Evolutionary conservation across 2,797 vertebrate species (phyloP).

Genomic region (Pseudochaenichthys georgianus): DNA sequence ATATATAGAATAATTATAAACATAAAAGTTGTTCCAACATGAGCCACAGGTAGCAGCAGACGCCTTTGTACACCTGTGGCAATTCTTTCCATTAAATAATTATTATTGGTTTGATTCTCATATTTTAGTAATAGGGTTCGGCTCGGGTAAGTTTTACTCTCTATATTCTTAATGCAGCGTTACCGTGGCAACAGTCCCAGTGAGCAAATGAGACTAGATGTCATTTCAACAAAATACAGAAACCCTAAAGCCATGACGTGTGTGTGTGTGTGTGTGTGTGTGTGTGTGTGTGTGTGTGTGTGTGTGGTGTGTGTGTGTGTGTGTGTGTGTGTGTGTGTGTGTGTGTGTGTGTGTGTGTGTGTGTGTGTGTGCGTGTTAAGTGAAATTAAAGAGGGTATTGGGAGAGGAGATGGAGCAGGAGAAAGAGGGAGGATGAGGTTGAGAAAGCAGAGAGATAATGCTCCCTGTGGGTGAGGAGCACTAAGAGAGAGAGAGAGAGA

Average conservation of each 20-base stretch:
- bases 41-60: too few species aligned
- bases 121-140: too few species aligned
- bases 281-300: conserved; percentile 13
- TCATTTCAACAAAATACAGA: conserved; percentile 43
- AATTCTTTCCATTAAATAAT: too few species aligned
- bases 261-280: conserved; percentile 15
- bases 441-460: conserved; percentile 62
- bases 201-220: conserved; percentile 37
- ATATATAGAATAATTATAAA: too few species aligned
- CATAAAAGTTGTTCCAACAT: too few species aligned
- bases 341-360: too few species aligned
- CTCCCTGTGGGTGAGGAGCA: conserved; percentile 12
- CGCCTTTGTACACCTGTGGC: too few species aligned
- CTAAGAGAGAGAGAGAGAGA: neutral
- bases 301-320: conserved; percentile 13
- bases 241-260: conserved; percentile 35
- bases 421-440: conserved; percentile 46
- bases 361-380: conserved; percentile 17
- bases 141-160: neutral
- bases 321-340: too few species aligned
- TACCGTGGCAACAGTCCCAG: conserved; percentile 42
- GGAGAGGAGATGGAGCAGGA: conserved; percentile 40
- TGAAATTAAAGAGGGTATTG: conserved; percentile 56
- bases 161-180: conserved; percentile 13
- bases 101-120: too few species aligned